Base-by-base conservation (phyloP, 2,888 invertebrate genomes). In the Metellina segmentata region DNA sequence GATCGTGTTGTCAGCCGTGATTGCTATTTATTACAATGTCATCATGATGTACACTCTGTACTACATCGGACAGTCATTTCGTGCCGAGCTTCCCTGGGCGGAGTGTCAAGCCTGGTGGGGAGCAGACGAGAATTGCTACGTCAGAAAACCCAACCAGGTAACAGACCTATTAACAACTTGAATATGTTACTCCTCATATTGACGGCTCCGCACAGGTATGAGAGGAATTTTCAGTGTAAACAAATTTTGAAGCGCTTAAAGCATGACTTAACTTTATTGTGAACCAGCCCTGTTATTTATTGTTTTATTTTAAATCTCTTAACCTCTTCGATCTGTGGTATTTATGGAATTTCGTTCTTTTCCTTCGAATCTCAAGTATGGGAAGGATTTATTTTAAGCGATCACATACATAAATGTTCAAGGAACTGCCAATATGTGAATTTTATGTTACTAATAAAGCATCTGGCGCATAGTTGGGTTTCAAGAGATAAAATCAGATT, bases 21-120 rank as follows among this genome's bases (percentile, higher is more conserved):
- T 97, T 85, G 96, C 96, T 20, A 96, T 97, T 93, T 97, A 97
- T 94, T 97, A 97, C 95, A 97, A 97, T 96, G 96, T 97, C 70
- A 97, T 97, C 93, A 97, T 97, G 77, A 96, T 97, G 0, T 97
- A 97, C 97, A 96, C 97, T 0, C 95, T 97, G 34, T 97, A 97
- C 94, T 97, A 97, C 94, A 96, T 96, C 61, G 96, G 97, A 85
- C 96, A 96, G 0, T 97, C 97, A 0, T 96, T 97, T 93, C 95
- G 96, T 11, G 95, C 96, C 0, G 95, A 96, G 79, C 95, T 97
- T 82, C 96, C 96, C 48, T 97, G 97, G 97, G 96, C 97, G 77
- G 96, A 96, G 13, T 97, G 97, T 94, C 81, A 85, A 75, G 72
- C 78, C 7, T 94, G 93, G 94, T 94, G 94, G 94, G 94, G 93